These are phyloP conservation scores for Mus minutoides DNA, from an alignment of 2,797 vertebrate genomes.

Conservation along the genomic window DNA sequence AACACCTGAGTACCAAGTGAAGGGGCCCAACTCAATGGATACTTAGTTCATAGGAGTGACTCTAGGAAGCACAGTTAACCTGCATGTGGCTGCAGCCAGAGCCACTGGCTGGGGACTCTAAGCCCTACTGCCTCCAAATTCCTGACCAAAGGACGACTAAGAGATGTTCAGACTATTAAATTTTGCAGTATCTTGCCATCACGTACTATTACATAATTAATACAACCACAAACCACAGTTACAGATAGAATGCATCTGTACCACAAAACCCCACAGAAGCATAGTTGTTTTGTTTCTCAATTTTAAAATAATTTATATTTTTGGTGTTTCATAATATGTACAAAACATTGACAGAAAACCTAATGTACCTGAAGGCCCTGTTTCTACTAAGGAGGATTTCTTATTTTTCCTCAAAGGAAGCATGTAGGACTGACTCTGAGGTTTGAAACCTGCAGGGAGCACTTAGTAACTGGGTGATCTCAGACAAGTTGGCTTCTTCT, in stretches of 20 bases:
- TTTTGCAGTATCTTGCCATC: background rate
- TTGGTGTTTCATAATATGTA: background rate
- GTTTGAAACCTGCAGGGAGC: background rate
- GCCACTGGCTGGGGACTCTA: background rate
- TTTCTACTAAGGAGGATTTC: background rate
- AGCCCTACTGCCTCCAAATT: background rate
- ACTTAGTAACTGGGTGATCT: background rate
- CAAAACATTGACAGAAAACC: background rate
- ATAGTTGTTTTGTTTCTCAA: background rate
- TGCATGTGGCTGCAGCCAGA: background rate
- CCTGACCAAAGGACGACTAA: background rate
- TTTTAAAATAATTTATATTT: constrained; percentile 1
- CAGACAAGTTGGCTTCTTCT: background rate
- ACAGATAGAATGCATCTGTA: background rate
- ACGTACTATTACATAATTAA: background rate
- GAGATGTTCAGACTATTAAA: background rate
- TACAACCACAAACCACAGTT: background rate
- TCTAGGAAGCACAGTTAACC: background rate
- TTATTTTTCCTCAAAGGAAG: background rate
- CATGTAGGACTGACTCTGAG: background rate
- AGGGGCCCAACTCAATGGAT: background rate
- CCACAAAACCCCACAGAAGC: background rate
- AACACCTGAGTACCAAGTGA: background rate
- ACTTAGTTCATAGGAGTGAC: background rate
- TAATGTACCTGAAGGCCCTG: background rate